Percentiles rank a stretch among this genome's conserved stretches.
Evolutionary conservation across 2,888 invertebrate species (phyloP).

Genomic region (Pyrrhosoma nymphula): DNA sequence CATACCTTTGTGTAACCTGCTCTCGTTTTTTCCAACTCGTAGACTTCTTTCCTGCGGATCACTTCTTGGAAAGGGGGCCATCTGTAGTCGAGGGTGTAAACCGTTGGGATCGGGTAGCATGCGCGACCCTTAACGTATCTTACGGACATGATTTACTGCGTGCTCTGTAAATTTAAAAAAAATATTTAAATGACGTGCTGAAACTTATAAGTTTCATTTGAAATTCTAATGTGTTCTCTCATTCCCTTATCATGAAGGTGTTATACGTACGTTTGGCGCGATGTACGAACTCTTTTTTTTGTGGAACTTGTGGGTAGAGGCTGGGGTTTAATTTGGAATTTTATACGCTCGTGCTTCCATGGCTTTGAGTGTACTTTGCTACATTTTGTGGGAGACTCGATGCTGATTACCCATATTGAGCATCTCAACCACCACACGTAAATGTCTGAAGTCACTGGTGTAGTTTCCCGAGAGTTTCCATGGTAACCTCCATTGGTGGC

Average conservation of each 20-base stretch:
- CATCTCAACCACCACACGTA: background rate
- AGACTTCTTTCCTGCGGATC: background rate
- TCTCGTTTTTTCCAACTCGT: background rate
- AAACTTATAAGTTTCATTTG: background rate
- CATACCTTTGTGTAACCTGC: background rate
- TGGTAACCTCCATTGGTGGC: background rate
- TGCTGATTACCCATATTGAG: background rate
- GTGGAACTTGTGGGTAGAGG: background rate
- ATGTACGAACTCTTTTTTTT: too few relatives aligned
- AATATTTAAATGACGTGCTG: background rate
- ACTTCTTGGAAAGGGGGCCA: background rate
- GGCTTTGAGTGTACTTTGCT: background rate
- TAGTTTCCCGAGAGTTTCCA: background rate
- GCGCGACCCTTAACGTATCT: background rate
- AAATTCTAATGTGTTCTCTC: background rate
- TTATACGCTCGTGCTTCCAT: background rate
- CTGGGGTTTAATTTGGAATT: background rate
- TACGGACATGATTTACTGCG: background rate
- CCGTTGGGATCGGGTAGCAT: background rate
- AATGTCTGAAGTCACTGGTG: background rate
- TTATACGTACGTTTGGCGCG: background rate
- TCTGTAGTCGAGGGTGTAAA: constrained; percentile 11
- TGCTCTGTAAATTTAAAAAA: background rate
- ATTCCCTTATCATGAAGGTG: background rate
- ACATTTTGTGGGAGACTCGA: background rate